A percentile compares a stretch with the other conserved stretches of the same genome.
Evolutionary conservation across 2,888 invertebrate species (phyloP).

Genomic region (Drosophila antonietae): DNA sequence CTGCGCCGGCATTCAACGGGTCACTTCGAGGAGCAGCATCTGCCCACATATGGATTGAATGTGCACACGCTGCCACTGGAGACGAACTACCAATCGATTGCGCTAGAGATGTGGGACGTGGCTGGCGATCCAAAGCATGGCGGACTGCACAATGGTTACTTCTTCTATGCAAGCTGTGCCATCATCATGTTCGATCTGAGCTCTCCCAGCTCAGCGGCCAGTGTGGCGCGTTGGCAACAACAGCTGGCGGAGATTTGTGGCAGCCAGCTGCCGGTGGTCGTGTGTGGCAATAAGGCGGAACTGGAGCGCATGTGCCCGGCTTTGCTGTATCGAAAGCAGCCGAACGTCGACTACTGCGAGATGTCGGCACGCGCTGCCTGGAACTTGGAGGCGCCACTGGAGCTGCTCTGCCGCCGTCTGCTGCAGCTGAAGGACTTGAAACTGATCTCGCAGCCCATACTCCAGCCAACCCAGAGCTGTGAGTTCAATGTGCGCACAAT

Average conservation of each 20-base stretch:
- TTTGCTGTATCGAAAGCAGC: constrained; percentile 9
- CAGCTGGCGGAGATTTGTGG: constrained; percentile 30
- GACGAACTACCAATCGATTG: constrained; percentile 36
- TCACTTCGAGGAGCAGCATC: constrained; percentile 14
- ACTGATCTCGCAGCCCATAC: constrained; percentile 29
- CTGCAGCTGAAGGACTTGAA: constrained; percentile 18
- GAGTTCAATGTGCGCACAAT: background rate
- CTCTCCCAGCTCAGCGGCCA: constrained; percentile 16
- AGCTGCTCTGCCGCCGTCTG: constrained; percentile 29
- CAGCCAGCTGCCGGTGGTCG: constrained; percentile 28
- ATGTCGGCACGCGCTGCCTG: constrained; percentile 34
- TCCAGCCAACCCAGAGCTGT: background rate
- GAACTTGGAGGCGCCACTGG: constrained; percentile 33
- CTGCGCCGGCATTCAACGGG: constrained; percentile 40
- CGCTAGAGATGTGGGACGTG: constrained; percentile 39
- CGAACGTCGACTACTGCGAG: constrained; percentile 37
- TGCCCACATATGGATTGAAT: constrained; percentile 31
- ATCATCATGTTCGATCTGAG: constrained; percentile 44
- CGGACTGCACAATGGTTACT: constrained; percentile 34
- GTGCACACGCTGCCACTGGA: constrained; percentile 38
- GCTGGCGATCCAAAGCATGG: constrained; percentile 23
- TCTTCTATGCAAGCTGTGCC: constrained; percentile 36
- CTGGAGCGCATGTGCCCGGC: constrained; percentile 23
- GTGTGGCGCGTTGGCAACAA: constrained; percentile 26
- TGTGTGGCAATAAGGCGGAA: constrained; percentile 51